These are phyloP conservation scores for Albula glossodonta DNA, from an alignment of 2,113 vertebrate species.

Conservation along the genomic window DNA sequence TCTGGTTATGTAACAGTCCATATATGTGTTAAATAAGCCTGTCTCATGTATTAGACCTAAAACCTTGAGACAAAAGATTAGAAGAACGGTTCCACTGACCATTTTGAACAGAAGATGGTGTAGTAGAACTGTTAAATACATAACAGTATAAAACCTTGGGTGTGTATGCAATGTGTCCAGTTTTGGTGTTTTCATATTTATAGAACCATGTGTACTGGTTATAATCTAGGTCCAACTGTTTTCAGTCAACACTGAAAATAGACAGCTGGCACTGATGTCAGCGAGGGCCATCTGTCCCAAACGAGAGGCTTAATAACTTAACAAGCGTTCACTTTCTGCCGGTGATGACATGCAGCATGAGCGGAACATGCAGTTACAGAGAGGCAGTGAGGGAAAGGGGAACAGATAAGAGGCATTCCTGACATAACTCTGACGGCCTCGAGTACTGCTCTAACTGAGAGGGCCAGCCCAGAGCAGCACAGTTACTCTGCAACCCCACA, in stretches of 20 bases:
- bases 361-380: neutral
- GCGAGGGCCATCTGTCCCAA: neutral
- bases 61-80: too few relatives aligned
- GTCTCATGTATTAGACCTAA: too few relatives aligned
- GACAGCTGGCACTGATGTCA: neutral
- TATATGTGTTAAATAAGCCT: too few relatives aligned
- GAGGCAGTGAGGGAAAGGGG: neutral
- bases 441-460: neutral
- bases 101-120: neutral
- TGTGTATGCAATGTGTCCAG: neutral
- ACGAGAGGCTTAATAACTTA: neutral
- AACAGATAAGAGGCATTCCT: neutral
- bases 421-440: slow-evolving; percentile 15
- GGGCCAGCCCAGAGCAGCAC: neutral
- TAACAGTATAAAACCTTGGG: neutral
- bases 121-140: neutral
- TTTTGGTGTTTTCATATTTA: neutral
- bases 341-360: neutral
- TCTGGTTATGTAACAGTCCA: neutral
- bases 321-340: neutral
- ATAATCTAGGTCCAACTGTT: neutral
- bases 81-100: neutral
- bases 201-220: neutral
- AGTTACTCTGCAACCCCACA: neutral
- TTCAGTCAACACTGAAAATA: neutral